These are phyloP conservation scores for Protaetia brevitarsis DNA, from an alignment of 1,140 invertebrate genomes.

Conservation along the genomic window DNA sequence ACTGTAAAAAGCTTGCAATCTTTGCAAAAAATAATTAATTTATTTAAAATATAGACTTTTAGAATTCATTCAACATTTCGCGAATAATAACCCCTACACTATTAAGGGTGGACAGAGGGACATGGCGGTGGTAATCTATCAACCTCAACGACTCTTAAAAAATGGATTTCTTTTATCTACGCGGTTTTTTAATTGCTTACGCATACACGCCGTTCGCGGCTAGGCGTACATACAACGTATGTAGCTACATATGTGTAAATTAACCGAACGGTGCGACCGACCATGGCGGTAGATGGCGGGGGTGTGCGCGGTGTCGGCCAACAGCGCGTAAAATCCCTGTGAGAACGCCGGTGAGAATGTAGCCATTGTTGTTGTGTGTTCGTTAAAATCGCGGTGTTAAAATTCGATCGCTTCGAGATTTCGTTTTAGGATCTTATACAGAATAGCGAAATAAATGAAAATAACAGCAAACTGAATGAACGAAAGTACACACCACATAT, in stretches of 20 bases:
- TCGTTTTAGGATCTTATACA: too few species aligned
- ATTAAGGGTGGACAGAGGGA: too few species aligned
- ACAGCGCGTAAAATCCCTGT: constrained; percentile 2
- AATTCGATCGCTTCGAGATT: too few species aligned
- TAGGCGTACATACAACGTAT: not conserved
- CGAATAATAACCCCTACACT: too few species aligned
- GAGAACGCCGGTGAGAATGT: not conserved
- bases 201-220: not conserved
- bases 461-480: too few species aligned
- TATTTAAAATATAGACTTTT: too few species aligned
- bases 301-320: not conserved
- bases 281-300: not conserved
- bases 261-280: constrained; percentile 5
- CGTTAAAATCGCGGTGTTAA: not conserved
- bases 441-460: too few species aligned
- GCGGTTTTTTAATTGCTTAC: constrained; percentile 12
- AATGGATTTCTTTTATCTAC: constrained; percentile 17
- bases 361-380: constrained; percentile 11
- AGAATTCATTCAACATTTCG: too few species aligned
- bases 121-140: constrained; percentile 6
- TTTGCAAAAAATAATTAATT: too few species aligned
- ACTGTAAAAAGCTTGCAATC: too few species aligned
- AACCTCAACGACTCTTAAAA: constrained; percentile 9
- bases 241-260: not conserved
- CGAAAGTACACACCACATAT: too few species aligned